phyloP scores from a whole-genome alignment of 1,140 invertebrate genomes.

The Pteromalus puparum region DNA sequence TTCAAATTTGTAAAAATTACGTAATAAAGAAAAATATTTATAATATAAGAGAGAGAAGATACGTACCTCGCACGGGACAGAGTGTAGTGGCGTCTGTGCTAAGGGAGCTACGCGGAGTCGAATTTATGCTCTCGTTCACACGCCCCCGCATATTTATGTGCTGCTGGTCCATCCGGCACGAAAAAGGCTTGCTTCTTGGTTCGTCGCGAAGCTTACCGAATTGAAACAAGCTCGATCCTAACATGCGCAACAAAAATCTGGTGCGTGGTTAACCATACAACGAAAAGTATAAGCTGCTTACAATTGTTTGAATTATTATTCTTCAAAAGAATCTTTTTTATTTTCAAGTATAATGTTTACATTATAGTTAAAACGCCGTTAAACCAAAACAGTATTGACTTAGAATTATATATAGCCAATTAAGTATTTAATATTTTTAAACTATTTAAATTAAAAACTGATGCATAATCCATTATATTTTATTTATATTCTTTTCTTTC shows the following conservation, averaged over 20 bases:
- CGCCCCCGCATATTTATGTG: conserved; percentile 73
- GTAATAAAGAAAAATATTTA: background rate
- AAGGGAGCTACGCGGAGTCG: conserved; percentile 69
- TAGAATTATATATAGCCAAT: no score
- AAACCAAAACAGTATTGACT: no score
- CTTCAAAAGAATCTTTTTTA: no score
- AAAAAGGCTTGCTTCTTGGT: conserved; percentile 74
- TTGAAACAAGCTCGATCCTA: conserved; percentile 55
- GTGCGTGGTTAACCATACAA: conserved; percentile 10
- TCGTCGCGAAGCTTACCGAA: conserved; percentile 72
- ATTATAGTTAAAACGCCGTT: no score
- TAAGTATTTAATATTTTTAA: no score
- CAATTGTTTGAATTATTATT: no score
- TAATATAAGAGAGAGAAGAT: conserved; percentile 31
- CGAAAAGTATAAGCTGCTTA: background rate
- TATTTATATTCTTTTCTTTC: no score
- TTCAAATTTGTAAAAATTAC: background rate
- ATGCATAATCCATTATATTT: no score
- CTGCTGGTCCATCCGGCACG: conserved; percentile 73
- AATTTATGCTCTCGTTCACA: conserved; percentile 75
- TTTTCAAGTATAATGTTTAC: no score
- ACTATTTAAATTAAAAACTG: no score
- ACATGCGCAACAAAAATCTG: conserved; percentile 46
- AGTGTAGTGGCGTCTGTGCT: conserved; percentile 75
- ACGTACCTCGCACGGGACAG: conserved; percentile 76